phyloP scores from a whole-genome alignment of 2,797 vertebrate genomes.

The Hapalemur alaotrensis region DNA sequence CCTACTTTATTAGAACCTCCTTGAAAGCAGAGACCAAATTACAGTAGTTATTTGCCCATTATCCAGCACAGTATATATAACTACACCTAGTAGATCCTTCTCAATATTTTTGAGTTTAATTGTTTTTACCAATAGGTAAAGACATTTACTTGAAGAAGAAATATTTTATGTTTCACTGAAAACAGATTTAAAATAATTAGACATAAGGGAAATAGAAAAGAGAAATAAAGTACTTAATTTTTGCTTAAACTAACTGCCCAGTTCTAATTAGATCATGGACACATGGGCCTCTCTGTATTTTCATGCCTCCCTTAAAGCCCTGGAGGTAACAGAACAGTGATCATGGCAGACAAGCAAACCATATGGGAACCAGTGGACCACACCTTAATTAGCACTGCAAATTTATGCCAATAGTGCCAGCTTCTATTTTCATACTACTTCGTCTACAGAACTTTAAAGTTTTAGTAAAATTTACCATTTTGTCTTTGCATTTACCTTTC shows the following conservation, averaged over 20 bases:
- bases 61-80: background rate
- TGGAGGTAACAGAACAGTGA: conserved; percentile 35
- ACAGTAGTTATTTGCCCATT: background rate
- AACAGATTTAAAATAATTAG: conserved; percentile 44
- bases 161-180: background rate
- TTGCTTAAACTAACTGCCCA: conserved; percentile 26
- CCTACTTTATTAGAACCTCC: background rate
- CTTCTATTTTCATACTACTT: conserved; percentile 56
- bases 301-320: conserved; percentile 32
- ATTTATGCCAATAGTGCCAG: conserved; percentile 27
- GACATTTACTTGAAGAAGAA: conserved; percentile 18
- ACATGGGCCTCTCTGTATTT: conserved; percentile 39
- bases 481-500: conserved; percentile 37
- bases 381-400: conserved; percentile 65
- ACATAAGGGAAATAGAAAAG: background rate
- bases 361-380: conserved; percentile 56
- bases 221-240: conserved; percentile 42
- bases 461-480: conserved; percentile 27
- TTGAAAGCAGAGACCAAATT: background rate
- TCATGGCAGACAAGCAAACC: conserved; percentile 46
- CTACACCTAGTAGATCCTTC: background rate
- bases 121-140: background rate
- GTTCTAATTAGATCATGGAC: conserved; percentile 55
- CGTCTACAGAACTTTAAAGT: conserved; percentile 20
- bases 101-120: background rate